Conservation (phyloP, 2,113 vertebrate species). For the Bubalus kerabau region DNA sequence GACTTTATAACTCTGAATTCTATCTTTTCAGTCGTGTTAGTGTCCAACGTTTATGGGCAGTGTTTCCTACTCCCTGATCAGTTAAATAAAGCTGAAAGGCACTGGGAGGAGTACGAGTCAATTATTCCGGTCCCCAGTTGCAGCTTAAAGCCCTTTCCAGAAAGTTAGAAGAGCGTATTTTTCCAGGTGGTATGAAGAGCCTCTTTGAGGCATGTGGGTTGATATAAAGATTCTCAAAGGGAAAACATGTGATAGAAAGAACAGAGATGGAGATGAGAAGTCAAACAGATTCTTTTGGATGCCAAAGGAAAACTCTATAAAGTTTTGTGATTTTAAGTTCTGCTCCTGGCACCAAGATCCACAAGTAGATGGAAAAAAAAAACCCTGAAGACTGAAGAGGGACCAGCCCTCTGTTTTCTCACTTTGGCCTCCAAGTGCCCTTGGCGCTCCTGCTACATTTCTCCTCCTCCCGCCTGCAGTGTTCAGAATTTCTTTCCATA, state of each 20-base stretch:
- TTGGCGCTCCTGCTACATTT: background rate
- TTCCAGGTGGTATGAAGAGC: background rate
- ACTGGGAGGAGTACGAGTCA: background rate
- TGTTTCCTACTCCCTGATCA: background rate
- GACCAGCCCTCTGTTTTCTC: background rate
- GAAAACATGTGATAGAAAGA: background rate
- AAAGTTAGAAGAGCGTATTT: background rate
- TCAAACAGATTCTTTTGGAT: background rate
- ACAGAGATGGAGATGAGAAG: background rate
- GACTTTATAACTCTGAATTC: background rate
- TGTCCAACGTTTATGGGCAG: background rate
- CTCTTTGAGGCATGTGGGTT: background rate
- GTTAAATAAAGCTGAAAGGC: background rate
- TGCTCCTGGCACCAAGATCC: background rate
- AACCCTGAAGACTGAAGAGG: background rate
- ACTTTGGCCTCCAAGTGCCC: background rate
- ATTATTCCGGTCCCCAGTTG: background rate
- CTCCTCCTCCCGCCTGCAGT: background rate
- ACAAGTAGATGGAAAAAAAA: background rate
- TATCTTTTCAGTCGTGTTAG: background rate
- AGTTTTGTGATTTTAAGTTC: background rate
- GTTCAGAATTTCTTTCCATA: constrained; percentile 19
- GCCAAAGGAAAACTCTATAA: background rate
- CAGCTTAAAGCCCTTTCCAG: background rate
- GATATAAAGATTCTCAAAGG: background rate